Evolutionary conservation across 2,797 vertebrate species (phyloP).

Genomic region (Poecile montanus): DNA sequence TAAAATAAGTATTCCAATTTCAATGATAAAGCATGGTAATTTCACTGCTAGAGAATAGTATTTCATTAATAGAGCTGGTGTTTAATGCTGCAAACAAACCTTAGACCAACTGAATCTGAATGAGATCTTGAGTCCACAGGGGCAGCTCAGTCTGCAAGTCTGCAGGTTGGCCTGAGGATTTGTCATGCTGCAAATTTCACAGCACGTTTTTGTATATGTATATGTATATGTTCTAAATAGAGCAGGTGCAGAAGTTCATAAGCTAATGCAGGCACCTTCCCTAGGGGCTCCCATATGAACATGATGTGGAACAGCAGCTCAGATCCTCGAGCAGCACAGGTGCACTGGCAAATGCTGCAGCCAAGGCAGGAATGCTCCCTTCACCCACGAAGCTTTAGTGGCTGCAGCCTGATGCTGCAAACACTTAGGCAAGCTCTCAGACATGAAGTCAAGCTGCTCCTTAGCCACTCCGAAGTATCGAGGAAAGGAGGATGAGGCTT

Average conservation of each 20-base stretch:
- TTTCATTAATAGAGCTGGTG: background rate
- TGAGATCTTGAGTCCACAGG: background rate
- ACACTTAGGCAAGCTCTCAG: background rate
- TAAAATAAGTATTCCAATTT: background rate
- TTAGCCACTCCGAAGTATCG: background rate
- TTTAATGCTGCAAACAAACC: background rate
- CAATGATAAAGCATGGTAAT: background rate
- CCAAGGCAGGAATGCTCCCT: background rate
- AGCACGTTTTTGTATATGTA: background rate
- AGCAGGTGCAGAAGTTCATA: background rate
- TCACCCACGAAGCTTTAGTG: background rate
- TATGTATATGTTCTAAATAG: background rate
- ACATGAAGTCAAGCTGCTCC: background rate
- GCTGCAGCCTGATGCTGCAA: background rate
- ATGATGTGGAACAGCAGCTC: background rate
- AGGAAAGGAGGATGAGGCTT: background rate
- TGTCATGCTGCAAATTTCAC: background rate
- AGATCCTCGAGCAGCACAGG: background rate
- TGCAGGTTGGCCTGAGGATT: background rate
- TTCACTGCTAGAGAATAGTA: background rate
- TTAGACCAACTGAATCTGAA: background rate
- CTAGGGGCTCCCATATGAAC: accelerated
- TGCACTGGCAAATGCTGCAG: background rate
- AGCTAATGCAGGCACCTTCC: background rate
- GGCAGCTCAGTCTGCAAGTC: background rate